Percentiles rank a stretch among this genome's conserved stretches.
Conservation (phyloP, 1,140 invertebrate genomes). For the Anastrepha ludens region DNA sequence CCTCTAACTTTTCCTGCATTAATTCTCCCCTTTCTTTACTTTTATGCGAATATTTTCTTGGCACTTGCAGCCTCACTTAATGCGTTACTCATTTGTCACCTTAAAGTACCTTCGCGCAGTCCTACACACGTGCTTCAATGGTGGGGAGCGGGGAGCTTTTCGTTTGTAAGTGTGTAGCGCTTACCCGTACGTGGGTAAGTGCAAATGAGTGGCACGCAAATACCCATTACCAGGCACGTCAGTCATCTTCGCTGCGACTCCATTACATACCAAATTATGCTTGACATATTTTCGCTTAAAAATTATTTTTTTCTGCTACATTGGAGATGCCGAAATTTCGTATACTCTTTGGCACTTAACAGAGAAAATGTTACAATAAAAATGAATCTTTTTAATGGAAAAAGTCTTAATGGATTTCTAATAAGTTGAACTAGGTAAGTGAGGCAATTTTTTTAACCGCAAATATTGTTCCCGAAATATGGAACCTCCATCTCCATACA, state of each 20-base stretch:
- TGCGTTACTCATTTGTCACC: constrained; percentile 16
- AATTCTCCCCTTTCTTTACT: not conserved
- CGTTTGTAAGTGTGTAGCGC: not conserved
- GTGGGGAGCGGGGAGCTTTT: not conserved
- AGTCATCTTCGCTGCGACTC: not conserved
- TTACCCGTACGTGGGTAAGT: not conserved
- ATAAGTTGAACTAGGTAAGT: too few species aligned
- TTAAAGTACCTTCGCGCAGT: not conserved
- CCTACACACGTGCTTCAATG: too few species aligned
- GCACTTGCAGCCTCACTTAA: constrained; percentile 33
- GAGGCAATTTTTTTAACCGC: too few species aligned
- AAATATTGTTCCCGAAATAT: too few species aligned
- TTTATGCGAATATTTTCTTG: not conserved
- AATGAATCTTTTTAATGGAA: too few species aligned
- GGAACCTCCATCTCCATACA: too few species aligned
- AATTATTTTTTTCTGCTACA: constrained; percentile 7
- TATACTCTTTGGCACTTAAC: not conserved
- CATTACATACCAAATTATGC: constrained; percentile 44
- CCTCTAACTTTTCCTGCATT: not conserved
- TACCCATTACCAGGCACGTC: not conserved
- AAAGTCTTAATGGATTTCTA: too few species aligned
- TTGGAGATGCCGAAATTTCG: not conserved
- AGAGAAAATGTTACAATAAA: not conserved
- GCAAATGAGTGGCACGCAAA: not conserved
- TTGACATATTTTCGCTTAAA: constrained; percentile 41